phyloP scores from a whole-genome alignment of 2,797 vertebrate genomes.

The Neosilurus mollespiculum region DNA sequence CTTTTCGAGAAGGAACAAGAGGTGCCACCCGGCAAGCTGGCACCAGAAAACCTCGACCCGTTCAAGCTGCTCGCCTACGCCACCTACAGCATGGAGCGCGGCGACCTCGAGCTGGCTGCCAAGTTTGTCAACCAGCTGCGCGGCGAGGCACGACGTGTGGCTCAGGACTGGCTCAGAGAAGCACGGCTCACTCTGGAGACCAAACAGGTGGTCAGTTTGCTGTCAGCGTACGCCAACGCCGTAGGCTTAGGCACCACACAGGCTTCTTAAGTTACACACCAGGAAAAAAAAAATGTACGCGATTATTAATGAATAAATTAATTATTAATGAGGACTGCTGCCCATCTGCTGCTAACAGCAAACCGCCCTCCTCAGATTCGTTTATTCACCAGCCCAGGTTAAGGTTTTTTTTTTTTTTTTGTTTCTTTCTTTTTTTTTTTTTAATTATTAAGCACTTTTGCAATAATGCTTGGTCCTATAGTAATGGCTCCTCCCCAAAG shows the following conservation, averaged over 20 bases:
- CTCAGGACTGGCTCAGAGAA: constrained; percentile 91
- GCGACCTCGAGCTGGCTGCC: constrained; percentile 94
- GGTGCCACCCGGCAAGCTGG: constrained; percentile 81
- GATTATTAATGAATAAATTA: not conserved
- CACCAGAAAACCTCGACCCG: constrained; percentile 80
- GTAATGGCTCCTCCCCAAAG: not conserved
- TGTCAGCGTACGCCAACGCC: constrained; percentile 90
- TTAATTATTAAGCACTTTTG: constrained; percentile 37
- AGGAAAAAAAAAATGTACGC: not conserved
- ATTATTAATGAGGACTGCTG: constrained; percentile 36
- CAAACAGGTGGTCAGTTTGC: constrained; percentile 84
- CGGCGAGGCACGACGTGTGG: constrained; percentile 89
- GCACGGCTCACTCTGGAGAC: constrained; percentile 92
- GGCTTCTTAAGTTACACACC: constrained; percentile 69
- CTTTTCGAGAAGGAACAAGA: constrained; percentile 81
- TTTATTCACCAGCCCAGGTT: constrained; percentile 49
- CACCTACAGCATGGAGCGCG: constrained; percentile 89
- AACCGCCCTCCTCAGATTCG: constrained; percentile 37
- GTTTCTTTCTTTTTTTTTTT: not conserved
- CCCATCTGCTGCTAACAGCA: constrained; percentile 35
- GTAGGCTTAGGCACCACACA: constrained; percentile 91
- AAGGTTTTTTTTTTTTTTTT: constrained; percentile 5
- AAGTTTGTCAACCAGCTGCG: constrained; percentile 93
- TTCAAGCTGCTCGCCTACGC: constrained; percentile 92
- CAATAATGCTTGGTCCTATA: constrained; percentile 30